phyloP scores from a whole-genome alignment of 1,140 invertebrate species.

The Caenorhabditis latens region DNA sequence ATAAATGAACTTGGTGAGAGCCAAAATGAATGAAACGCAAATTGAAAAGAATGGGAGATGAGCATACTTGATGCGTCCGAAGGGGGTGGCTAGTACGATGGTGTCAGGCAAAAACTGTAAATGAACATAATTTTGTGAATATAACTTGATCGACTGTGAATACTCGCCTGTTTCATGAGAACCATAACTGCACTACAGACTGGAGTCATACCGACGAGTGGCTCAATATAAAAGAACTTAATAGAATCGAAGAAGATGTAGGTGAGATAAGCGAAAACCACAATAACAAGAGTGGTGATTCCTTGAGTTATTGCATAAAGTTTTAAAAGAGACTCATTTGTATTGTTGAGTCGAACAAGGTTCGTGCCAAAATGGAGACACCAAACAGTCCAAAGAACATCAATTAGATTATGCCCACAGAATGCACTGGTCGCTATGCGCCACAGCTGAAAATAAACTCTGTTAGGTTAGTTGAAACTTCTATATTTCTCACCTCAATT shows the following conservation, averaged over 20 bases:
- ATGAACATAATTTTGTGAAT: background rate
- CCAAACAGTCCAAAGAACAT: slow-evolving; percentile 71
- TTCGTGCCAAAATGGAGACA: slow-evolving; percentile 63
- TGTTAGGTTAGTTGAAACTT: background rate
- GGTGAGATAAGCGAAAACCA: slow-evolving; percentile 59
- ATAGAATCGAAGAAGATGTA: slow-evolving; percentile 63
- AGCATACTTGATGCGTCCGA: slow-evolving; percentile 74
- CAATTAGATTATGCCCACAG: slow-evolving; percentile 70
- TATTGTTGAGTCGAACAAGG: slow-evolving; percentile 56
- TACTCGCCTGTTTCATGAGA: slow-evolving; percentile 73
- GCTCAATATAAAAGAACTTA: slow-evolving; percentile 71
- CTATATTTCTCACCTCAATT: slow-evolving; percentile 35
- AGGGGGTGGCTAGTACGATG: slow-evolving; percentile 72
- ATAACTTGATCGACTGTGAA: background rate
- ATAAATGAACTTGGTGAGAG: slow-evolving; percentile 68
- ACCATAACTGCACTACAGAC: slow-evolving; percentile 71
- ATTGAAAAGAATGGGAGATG: slow-evolving; percentile 70
- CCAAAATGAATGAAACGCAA: slow-evolving; percentile 55
- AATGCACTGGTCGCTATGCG: slow-evolving; percentile 64
- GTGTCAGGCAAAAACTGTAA: slow-evolving; percentile 75
- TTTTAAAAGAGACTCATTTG: slow-evolving; percentile 58
- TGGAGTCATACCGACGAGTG: slow-evolving; percentile 69
- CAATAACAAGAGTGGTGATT: slow-evolving; percentile 34
- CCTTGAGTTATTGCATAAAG: slow-evolving; percentile 62
- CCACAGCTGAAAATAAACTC: slow-evolving; percentile 63